These are phyloP conservation scores for Streblospio benedicti DNA, from an alignment of 1,140 invertebrate genomes.

Conservation along the genomic window DNA sequence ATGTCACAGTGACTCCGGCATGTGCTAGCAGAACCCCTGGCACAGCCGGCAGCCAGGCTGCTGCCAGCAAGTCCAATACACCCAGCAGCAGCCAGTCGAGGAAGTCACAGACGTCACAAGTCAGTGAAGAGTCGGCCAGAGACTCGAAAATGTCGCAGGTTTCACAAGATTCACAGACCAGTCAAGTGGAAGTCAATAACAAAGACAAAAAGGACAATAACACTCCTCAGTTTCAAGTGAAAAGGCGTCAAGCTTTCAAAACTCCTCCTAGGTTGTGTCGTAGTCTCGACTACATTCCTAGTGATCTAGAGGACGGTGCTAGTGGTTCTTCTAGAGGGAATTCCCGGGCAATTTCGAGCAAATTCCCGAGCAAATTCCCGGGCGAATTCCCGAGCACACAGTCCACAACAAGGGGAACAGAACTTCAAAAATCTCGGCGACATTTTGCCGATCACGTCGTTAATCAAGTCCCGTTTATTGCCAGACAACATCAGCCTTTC, in stretches of 20 bases:
- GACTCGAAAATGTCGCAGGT: no score
- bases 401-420: background rate
- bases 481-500: conserved; percentile 38
- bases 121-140: no score
- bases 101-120: no score
- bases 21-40: no score
- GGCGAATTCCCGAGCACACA: background rate
- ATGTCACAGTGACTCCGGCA: no score
- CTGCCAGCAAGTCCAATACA: no score
- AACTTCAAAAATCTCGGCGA: background rate
- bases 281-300: conserved; percentile 43
- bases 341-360: no score
- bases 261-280: conserved; percentile 37
- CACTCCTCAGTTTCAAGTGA: conserved; percentile 30
- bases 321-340: no score
- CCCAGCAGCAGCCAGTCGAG: no score
- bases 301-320: conserved; percentile 36
- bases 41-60: no score
- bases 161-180: no score
- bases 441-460: background rate
- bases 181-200: no score
- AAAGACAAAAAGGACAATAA: background rate
- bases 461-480: conserved; percentile 17
- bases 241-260: conserved; percentile 30
- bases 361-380: background rate